Percentiles rank a stretch among this genome's conserved stretches.
Evolutionary conservation across 2,113 vertebrate genomes (phyloP).

Genomic region (Trematomus loennbergii): DNA sequence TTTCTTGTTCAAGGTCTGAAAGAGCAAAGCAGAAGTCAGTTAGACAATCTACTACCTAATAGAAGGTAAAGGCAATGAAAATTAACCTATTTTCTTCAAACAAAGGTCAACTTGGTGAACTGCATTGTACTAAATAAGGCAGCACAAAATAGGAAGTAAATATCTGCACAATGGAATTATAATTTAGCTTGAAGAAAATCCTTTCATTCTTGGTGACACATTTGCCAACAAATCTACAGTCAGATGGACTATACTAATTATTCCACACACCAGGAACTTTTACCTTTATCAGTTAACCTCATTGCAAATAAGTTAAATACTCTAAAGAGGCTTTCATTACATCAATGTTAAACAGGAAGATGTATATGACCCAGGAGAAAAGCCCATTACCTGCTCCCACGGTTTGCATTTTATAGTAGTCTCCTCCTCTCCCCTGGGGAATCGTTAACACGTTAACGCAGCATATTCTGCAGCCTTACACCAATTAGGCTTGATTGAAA

Average conservation of each 20-base stretch:
- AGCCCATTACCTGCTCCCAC: slow-evolving; percentile 8
- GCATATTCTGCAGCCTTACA: slow-evolving; percentile 33
- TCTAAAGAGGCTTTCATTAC: neutral
- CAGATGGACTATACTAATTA: neutral
- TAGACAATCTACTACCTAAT: no score
- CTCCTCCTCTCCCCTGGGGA: slow-evolving; percentile 18
- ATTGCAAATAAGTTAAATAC: neutral
- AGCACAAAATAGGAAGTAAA: neutral
- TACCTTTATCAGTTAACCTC: neutral
- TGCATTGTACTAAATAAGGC: no score
- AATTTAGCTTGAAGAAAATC: neutral
- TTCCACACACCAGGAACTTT: neutral
- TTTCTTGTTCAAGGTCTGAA: no score
- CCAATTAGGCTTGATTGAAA: slow-evolving; percentile 59
- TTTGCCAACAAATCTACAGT: neutral
- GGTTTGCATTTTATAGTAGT: slow-evolving; percentile 29
- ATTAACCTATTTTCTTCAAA: neutral
- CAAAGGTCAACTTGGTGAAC: neutral
- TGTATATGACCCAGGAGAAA: slow-evolving; percentile 11
- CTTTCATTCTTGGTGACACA: no score
- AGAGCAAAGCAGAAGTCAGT: no score
- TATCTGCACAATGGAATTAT: neutral
- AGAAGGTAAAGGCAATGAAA: neutral
- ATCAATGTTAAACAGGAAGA: neutral
- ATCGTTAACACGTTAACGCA: slow-evolving; percentile 28